A percentile compares a stretch with the other conserved stretches of the same genome.
Evolutionary conservation across 1,140 invertebrate species (phyloP).

Genomic region (Acromyrmex heyeri): DNA sequence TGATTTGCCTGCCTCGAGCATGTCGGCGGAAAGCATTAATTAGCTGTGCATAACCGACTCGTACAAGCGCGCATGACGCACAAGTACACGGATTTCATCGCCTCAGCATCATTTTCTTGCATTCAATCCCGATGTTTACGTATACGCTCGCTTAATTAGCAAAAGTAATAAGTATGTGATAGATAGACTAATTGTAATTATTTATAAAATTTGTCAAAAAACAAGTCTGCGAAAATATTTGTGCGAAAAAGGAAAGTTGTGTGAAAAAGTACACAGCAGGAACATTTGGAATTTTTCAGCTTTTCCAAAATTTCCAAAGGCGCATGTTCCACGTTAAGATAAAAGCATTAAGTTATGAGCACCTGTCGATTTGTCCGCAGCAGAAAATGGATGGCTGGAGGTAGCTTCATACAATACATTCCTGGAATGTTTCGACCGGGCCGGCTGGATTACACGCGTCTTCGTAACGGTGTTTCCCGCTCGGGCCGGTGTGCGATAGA

Average conservation of each 20-base stretch:
- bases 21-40: slow-evolving; percentile 50
- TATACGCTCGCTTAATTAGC: background rate
- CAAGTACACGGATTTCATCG: slow-evolving; percentile 44
- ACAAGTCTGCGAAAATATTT: background rate
- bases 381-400: background rate
- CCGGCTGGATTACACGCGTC: slow-evolving; percentile 50
- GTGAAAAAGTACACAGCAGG: background rate
- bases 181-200: background rate
- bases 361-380: slow-evolving; percentile 1
- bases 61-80: slow-evolving; percentile 8
- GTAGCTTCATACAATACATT: slow-evolving; percentile 70
- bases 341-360: background rate
- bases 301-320: background rate
- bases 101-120: slow-evolving; percentile 27
- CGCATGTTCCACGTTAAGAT: background rate
- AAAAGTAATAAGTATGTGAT: background rate
- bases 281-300: too few species aligned
- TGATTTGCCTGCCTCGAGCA: slow-evolving; percentile 46
- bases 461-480: slow-evolving; percentile 77
- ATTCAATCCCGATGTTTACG: background rate
- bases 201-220: too few species aligned
- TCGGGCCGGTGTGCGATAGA: slow-evolving; percentile 62
- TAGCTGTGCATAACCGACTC: slow-evolving; percentile 47
- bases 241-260: background rate
- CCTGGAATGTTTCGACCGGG: slow-evolving; percentile 67